Evolutionary conservation across 2,797 vertebrate genomes (phyloP), one percentile per base, ranked within the genome.

Genomic region (Gambusia yucatana): DNA sequence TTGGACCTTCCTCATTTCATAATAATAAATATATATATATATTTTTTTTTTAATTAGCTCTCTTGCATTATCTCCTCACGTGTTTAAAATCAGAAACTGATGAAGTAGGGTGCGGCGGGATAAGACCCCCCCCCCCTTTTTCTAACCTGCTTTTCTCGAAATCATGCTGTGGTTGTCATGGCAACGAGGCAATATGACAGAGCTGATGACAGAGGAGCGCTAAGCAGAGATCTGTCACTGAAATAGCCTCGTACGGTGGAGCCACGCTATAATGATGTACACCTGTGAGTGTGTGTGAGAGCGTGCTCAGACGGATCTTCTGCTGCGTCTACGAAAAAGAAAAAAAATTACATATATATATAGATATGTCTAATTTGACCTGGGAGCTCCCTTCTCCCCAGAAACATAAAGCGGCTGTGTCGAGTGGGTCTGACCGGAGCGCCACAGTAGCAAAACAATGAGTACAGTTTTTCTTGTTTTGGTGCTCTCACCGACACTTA

Each of bases 171-270:
- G 30, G 97, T 98, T 96, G 97, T 96, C 95, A 75, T 96, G 91
- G 97, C 93, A 96, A 98, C 96, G 25, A n/a, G 85, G 94, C 96
- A 93, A 95, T 96, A 97, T 97, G 97, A 97, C 96, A 94, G 95
- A 36, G 85, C 94, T 93, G 91, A 95, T 97, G 96, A 97, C 96
- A 97, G 97, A 94, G 85, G 86, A 87, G 89, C 63, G 41, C 91
- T 89, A 91, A 90, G 92, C 84, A 46, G 84, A 95, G 89, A 94
- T 95, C 93, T 93, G 93, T 95, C 94, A 94, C 88, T 84, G 89
- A 92, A 95, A 95, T 90, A 84, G 89, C 85, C 84, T 85, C 85
- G 78, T 84, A 82, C 59, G 76, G 82, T 67, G 81, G 80, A 80
- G 87, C 84, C 76, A 57, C 63, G 80, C 78, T 82, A 77, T 93